Evolutionary conservation across 1,140 invertebrate genomes (phyloP).

Genomic region (Leptinotarsa texana): DNA sequence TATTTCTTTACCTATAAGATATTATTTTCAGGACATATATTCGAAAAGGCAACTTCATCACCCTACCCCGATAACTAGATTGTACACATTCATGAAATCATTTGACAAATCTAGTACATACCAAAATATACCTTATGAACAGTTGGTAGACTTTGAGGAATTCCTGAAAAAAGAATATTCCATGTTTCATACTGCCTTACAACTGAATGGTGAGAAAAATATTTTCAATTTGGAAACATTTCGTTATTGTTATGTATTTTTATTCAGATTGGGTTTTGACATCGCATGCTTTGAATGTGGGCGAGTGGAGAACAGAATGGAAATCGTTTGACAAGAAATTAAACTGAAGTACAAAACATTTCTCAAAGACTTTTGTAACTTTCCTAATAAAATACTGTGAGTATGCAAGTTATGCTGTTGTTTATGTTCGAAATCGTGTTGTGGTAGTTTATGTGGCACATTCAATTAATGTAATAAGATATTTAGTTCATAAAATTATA

Average conservation of each 20-base stretch:
- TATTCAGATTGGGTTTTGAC: conserved; percentile 60
- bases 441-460: too few species aligned
- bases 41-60: conserved; percentile 49
- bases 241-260: neutral
- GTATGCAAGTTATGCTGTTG: too few species aligned
- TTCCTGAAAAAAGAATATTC: conserved; percentile 48
- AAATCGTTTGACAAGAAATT: conserved; percentile 34
- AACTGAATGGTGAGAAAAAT: conserved; percentile 56
- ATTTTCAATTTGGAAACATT: neutral
- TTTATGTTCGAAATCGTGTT: too few species aligned
- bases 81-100: conserved; percentile 48
- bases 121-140: conserved; percentile 55
- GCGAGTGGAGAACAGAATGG: conserved; percentile 54
- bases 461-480: too few species aligned
- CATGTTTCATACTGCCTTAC: conserved; percentile 54
- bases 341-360: neutral
- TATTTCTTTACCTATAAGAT: neutral
- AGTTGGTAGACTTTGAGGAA: conserved; percentile 56
- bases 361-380: neutral
- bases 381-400: conserved; percentile 6
- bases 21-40: conserved; percentile 42
- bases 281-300: conserved; percentile 59
- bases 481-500: too few species aligned
- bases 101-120: conserved; percentile 40
- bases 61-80: conserved; percentile 44